Percentiles rank a stretch among this genome's conserved stretches.
phyloP scores from a whole-genome alignment of 2,113 vertebrate species.

The Pedionomus torquatus region DNA sequence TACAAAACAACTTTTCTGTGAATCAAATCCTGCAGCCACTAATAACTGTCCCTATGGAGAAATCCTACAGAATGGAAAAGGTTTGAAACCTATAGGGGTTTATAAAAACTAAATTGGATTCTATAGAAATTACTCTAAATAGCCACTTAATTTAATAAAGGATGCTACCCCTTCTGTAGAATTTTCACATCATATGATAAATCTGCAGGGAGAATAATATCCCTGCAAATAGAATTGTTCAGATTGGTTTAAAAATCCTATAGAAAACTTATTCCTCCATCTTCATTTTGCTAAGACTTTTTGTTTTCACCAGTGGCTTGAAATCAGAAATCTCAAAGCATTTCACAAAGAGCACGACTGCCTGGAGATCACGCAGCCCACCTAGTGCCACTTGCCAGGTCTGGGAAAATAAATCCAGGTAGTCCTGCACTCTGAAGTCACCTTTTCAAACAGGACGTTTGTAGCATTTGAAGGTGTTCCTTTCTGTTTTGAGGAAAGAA shows the following conservation, averaged over 20 bases:
- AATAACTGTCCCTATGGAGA: conserved; percentile 26
- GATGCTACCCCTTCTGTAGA: neutral
- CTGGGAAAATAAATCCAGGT: conserved; percentile 45
- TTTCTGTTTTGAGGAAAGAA: conserved; percentile 8
- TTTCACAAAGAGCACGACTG: neutral
- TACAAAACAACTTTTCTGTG: conserved; percentile 14
- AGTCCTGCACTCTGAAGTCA: conserved; percentile 15
- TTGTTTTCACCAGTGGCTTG: neutral
- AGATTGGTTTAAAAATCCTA: conserved; percentile 33
- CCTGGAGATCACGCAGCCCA: neutral
- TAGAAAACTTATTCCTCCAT: conserved; percentile 10
- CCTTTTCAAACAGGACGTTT: neutral
- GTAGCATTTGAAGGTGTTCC: neutral
- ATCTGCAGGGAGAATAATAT: conserved; percentile 29
- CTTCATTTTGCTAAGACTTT: conserved; percentile 32
- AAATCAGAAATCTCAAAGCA: neutral
- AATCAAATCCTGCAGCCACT: conserved; percentile 22
- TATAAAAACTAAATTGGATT: conserved; percentile 42
- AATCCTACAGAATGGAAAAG: conserved; percentile 22
- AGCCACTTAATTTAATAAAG: conserved; percentile 30
- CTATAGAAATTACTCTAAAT: conserved; percentile 59
- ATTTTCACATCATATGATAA: conserved; percentile 20
- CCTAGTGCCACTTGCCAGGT: neutral
- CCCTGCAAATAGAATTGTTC: conserved; percentile 23
- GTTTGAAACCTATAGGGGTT: neutral